These are phyloP conservation scores for Pomatostomus ruficeps DNA, from an alignment of 2,113 vertebrate species.

Conservation along the genomic window DNA sequence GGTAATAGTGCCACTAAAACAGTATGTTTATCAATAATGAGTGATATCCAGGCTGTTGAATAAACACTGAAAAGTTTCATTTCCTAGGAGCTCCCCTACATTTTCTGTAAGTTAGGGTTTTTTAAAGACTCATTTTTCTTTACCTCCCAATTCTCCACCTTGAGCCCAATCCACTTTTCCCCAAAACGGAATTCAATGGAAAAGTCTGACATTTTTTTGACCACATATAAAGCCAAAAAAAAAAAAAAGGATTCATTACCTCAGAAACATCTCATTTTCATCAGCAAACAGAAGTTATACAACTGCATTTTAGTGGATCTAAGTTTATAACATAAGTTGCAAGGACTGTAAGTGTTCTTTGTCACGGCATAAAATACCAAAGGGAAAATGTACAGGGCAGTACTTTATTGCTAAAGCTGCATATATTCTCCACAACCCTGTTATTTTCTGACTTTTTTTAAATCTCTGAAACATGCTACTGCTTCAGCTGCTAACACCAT, in stretches of 20 bases:
- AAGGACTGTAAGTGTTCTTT: background rate
- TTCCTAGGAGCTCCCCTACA: background rate
- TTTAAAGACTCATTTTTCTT: background rate
- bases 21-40: background rate
- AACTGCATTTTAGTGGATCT: background rate
- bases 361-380: background rate
- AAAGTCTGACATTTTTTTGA: background rate
- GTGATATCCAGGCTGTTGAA: fast-evolving
- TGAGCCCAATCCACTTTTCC: background rate
- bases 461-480: background rate
- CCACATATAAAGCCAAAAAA: fast-evolving
- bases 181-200: background rate
- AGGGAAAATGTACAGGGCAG: background rate
- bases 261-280: background rate
- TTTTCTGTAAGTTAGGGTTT: background rate
- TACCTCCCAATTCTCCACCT: background rate
- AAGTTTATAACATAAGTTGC: background rate
- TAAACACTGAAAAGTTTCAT: background rate
- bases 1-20: background rate
- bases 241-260: fast-evolving
- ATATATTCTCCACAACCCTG: background rate
- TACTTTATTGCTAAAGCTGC: background rate
- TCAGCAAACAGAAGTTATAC: background rate
- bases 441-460: background rate
- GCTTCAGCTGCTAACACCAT: background rate